Evolutionary conservation across 2,888 invertebrate species (phyloP).

Genomic region (Acrocyrtus sp.): DNA sequence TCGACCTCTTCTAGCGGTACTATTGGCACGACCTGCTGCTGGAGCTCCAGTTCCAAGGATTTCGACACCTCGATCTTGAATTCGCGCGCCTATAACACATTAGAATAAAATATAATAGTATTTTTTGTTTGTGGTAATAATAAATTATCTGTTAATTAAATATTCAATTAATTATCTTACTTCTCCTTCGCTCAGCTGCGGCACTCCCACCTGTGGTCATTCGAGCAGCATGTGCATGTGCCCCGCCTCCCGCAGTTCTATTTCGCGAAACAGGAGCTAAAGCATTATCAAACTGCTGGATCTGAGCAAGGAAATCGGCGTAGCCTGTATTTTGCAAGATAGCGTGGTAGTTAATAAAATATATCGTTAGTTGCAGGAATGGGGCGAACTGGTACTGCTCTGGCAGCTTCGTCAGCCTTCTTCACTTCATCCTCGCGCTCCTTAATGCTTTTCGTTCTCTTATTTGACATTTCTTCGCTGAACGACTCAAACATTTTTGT

Average conservation of each 20-base stretch:
- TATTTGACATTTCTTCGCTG: constrained; percentile 59
- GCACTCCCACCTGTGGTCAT: too few species aligned
- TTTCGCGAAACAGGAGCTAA: constrained; percentile 2
- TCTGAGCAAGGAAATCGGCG: constrained; percentile 30
- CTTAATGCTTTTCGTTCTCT: constrained; percentile 70
- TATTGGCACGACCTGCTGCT: constrained; percentile 7
- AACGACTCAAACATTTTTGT: constrained; percentile 72
- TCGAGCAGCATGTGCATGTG: too few species aligned
- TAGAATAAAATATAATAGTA: too few species aligned
- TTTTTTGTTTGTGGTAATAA: background rate
- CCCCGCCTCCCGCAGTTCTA: constrained; percentile 2
- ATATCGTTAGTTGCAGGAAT: too few species aligned
- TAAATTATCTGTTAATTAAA: constrained; percentile 15
- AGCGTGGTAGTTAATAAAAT: constrained; percentile 25
- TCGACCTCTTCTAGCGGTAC: constrained; percentile 7
- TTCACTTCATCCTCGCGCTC: constrained; percentile 62
- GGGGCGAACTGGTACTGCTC: constrained; percentile 39
- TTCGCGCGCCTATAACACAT: constrained; percentile 42
- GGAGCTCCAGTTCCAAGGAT: constrained; percentile 2
- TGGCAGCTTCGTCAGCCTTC: constrained; percentile 35
- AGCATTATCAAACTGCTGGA: constrained; percentile 34
- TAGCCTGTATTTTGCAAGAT: constrained; percentile 24
- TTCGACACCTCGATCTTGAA: constrained; percentile 30
- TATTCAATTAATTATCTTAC: constrained; percentile 29
- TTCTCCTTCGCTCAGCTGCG: constrained; percentile 24